Evolutionary conservation across 2,888 invertebrate species (phyloP).

Genomic region (Prosopocoilus inquinatus): DNA sequence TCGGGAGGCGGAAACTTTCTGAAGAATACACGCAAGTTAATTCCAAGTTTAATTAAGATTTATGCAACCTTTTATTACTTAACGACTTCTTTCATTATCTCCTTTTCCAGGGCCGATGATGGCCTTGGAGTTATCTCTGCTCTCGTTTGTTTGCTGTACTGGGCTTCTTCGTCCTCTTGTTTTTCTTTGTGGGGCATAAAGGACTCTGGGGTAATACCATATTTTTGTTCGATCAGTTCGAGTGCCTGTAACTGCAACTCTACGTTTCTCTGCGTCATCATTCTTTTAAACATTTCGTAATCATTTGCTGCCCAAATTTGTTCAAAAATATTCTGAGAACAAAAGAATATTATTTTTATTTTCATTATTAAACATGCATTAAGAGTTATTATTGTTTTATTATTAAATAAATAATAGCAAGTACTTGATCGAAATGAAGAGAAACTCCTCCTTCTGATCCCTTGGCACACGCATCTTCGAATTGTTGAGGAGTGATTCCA

Average conservation of each 20-base stretch:
- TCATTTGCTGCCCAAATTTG: constrained; percentile 94
- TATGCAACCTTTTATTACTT: constrained; percentile 38
- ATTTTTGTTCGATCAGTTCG: constrained; percentile 78
- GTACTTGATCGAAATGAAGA: constrained; percentile 57
- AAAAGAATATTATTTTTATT: too few species aligned
- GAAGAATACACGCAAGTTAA: neutral
- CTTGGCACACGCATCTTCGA: constrained; percentile 73
- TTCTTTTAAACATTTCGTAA: constrained; percentile 81
- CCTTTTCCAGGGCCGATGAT: constrained; percentile 46
- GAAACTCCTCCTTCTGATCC: constrained; percentile 48
- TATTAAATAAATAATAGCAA: constrained; percentile 1
- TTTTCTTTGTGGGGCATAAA: constrained; percentile 53
- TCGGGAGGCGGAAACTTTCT: constrained; percentile 6
- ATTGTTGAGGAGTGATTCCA: constrained; percentile 83
- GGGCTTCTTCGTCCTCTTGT: constrained; percentile 29
- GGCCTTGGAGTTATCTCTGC: constrained; percentile 41
- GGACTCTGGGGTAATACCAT: constrained; percentile 65
- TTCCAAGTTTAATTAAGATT: neutral
- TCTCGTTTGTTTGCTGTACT: constrained; percentile 18
- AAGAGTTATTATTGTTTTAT: too few species aligned
- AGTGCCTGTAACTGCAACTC: constrained; percentile 87
- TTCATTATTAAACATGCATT: too few species aligned
- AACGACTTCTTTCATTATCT: constrained; percentile 50
- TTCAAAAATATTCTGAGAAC: constrained; percentile 59
- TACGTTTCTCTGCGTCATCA: constrained; percentile 92